phyloP scores from a whole-genome alignment of 2,113 vertebrate species.

The Hippocampus zosterae region DNA sequence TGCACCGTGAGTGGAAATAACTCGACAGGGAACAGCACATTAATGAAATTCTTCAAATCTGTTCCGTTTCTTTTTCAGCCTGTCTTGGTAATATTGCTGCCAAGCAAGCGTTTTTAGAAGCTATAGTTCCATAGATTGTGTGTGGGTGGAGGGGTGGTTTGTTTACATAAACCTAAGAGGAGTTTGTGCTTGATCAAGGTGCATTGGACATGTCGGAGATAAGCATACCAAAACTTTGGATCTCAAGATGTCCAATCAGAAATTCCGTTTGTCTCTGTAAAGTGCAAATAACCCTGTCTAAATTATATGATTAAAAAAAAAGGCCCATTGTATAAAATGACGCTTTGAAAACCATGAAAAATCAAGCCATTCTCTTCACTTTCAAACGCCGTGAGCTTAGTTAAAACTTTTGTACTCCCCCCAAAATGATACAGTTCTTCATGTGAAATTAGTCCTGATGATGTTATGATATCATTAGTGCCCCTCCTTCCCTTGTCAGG shows the following conservation, averaged over 20 bases:
- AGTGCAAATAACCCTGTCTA: background rate
- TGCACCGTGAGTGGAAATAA: constrained; percentile 62
- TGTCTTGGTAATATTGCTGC: constrained; percentile 43
- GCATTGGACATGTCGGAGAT: background rate
- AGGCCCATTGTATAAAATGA: too few relatives aligned
- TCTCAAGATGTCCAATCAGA: background rate
- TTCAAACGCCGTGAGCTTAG: background rate
- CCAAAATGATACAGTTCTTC: background rate
- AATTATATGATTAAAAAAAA: too few relatives aligned
- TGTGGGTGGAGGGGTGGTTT: background rate
- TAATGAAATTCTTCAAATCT: constrained; percentile 72
- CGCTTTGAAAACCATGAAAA: background rate
- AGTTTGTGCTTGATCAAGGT: background rate
- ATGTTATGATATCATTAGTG: background rate
- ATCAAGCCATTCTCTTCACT: too few relatives aligned
- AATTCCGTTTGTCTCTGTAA: background rate
- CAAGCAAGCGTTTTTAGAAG: constrained; percentile 40
- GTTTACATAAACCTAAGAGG: background rate
- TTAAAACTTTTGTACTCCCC: background rate
- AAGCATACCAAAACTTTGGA: background rate
- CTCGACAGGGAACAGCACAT: constrained; percentile 59
- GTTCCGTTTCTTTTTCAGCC: constrained; percentile 52
- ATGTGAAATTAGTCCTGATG: background rate
- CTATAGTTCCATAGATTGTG: constrained; percentile 10
- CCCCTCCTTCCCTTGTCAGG: background rate